Percentiles rank a stretch among this genome's conserved stretches.
Conservation (phyloP, 2,113 vertebrate species). For the Phainopepla nitens region DNA sequence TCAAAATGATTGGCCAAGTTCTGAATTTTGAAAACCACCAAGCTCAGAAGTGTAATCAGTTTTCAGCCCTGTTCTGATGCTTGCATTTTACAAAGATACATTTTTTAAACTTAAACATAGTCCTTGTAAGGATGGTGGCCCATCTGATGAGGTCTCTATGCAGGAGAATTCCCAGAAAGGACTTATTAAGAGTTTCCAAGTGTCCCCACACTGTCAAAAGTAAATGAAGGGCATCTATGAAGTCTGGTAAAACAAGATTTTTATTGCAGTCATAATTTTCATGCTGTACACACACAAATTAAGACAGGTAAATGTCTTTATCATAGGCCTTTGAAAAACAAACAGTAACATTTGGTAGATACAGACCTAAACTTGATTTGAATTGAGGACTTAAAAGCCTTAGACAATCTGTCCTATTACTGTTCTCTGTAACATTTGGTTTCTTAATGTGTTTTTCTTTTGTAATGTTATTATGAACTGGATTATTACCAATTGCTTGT, state of each 20-base stretch:
- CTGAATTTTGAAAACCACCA: neutral
- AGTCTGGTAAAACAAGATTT: neutral
- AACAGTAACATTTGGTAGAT: neutral
- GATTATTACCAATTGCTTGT: neutral
- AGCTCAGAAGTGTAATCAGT: neutral
- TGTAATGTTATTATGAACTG: neutral
- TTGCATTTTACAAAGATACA: neutral
- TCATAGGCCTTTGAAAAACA: neutral
- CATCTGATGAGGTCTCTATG: neutral
- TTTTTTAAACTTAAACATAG: neutral
- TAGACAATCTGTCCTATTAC: neutral
- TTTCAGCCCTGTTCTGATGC: neutral
- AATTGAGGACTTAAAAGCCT: neutral
- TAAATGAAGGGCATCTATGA: neutral
- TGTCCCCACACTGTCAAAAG: neutral
- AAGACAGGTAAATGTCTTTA: neutral
- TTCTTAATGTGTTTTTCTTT: neutral
- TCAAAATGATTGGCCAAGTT: neutral
- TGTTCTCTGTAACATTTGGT: neutral
- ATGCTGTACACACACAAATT: neutral
- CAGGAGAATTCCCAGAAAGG: neutral
- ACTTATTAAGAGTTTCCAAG: neutral
- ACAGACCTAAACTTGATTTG: neutral
- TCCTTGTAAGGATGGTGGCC: neutral
- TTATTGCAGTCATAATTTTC: neutral